Percentiles rank a stretch among this genome's conserved stretches.
Conservation (phyloP, 2,888 invertebrate species). For the Drosophila fulvimacula region DNA sequence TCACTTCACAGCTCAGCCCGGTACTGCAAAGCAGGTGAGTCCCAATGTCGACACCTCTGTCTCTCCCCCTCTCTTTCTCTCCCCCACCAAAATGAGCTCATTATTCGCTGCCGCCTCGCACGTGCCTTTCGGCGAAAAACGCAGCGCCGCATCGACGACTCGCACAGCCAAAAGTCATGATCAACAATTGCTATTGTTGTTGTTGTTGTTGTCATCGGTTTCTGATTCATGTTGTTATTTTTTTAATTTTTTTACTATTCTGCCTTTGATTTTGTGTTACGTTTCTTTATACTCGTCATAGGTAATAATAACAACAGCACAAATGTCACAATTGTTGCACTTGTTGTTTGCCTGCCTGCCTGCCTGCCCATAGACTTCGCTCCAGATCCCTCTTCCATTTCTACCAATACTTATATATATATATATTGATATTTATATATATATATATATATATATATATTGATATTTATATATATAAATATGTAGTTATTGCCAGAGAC, state of each 20-base stretch:
- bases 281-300: constrained; percentile 41
- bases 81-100: constrained; percentile 56
- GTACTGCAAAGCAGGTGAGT: constrained; percentile 82
- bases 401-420: constrained; percentile 1
- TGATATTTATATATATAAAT: neutral
- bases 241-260: constrained; percentile 20
- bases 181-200: constrained; percentile 44
- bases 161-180: constrained; percentile 74
- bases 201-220: constrained; percentile 30
- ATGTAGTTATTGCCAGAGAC: constrained; percentile 8
- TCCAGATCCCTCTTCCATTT: constrained; percentile 2
- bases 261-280: constrained; percentile 52
- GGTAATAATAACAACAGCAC: constrained; percentile 41
- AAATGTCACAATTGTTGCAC: constrained; percentile 62
- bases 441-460: neutral
- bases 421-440: neutral
- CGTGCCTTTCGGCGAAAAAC: constrained; percentile 71
- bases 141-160: constrained; percentile 56
- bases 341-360: constrained; percentile 31
- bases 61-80: neutral
- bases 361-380: constrained; percentile 31
- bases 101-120: constrained; percentile 54
- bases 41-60: neutral
- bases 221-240: constrained; percentile 63
- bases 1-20: constrained; percentile 79